Evolutionary conservation across 2,113 vertebrate genomes (phyloP).

Genomic region (Myotis brandtii): DNA sequence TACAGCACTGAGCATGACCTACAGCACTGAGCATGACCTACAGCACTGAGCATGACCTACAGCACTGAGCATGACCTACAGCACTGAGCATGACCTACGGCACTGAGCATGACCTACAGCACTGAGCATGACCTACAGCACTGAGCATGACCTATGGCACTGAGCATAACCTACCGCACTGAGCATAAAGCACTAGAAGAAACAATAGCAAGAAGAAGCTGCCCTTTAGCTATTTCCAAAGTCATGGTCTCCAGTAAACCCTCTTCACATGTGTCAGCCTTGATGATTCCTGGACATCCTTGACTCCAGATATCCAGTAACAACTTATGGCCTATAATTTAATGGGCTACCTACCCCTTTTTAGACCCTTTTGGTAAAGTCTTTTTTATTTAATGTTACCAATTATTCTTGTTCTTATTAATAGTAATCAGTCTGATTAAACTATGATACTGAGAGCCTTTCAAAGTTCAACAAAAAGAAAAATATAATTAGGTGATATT

Average conservation of each 20-base stretch:
- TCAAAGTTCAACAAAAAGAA: neutral
- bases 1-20: no score
- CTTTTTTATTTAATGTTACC: neutral
- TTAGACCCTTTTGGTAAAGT: neutral
- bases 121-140: no score
- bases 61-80: no score
- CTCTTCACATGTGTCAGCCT: neutral
- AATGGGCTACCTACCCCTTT: neutral
- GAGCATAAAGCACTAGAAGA: neutral
- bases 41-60: no score
- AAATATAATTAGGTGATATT: neutral
- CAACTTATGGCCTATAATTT: neutral
- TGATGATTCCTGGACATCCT: neutral
- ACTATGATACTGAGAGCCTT: neutral
- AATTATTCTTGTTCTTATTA: neutral
- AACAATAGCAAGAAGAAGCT: neutral
- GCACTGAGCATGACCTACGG: no score
- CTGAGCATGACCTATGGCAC: neutral
- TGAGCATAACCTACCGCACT: neutral
- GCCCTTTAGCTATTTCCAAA: neutral
- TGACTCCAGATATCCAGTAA: neutral
- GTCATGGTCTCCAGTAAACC: neutral
- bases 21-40: no score
- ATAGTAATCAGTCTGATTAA: neutral
- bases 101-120: no score